Evolutionary conservation across 2,888 invertebrate species (phyloP), one percentile per base, ranked within the genome.

Genomic region (Acronicta alni): DNA sequence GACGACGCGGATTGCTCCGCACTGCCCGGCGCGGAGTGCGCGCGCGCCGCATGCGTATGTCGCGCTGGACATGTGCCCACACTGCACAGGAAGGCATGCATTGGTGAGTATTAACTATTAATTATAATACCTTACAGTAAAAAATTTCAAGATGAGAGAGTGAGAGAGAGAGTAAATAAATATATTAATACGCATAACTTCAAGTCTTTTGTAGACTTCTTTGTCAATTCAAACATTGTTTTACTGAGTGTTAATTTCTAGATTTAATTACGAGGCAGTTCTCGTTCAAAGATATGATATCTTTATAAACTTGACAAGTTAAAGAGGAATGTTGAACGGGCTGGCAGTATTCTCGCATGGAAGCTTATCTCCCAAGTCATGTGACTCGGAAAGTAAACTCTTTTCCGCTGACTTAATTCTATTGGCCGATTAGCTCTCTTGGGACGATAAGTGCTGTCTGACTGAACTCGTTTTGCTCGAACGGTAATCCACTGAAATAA

Each of bases 21-120:
- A 48, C 70, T 95, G 32, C 95, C 96, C 7, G 96, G 97, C 80
- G 97, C 97, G 61, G 95, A 95, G 64, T 98, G 98, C 87, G 94
- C 96, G 0, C 93, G 95, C 52, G 97, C 97, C 0, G 96, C 97
- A 12, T 98, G 98, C 82, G 95, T 96, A 51, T 98, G 98, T 83
- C 93, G 95, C 45, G 95, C 95, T 7, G 96, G 97, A 30, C 87
- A 85, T 46, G 77, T 80, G 23, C 88, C 94, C 0, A 93, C 93
- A 14, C 79, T 85, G 1, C 93, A 94, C 65, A 87, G 94, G 45
- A 93, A 93, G 56, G 93, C 92, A 18, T 94, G 94, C 68, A 62
- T 90, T 67, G 92, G 94, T 95, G 80, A 90, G 93, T 86, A 0
- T 1, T 23, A 23, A 7, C 23, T 23, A 23, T 23, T 23, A n/a